A percentile compares a stretch with the other conserved stretches of the same genome.
Conservation (phyloP, 2,113 vertebrate species). For the Bombycilla garrulus region DNA sequence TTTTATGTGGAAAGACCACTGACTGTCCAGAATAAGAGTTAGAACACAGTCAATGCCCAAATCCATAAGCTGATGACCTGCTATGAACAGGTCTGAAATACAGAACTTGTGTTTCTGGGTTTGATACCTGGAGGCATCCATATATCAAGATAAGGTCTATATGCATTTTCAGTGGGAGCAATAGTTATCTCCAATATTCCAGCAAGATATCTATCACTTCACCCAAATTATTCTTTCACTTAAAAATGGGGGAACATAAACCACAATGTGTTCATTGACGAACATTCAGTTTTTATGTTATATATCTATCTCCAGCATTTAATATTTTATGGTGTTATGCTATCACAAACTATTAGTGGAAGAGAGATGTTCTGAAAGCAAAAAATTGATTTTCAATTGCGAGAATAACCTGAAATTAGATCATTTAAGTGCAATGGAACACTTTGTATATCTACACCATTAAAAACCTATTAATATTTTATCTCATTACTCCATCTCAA, state of each 20-base stretch:
- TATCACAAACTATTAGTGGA: not conserved
- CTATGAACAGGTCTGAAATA: not conserved
- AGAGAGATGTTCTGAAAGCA: not conserved
- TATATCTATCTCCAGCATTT: not conserved
- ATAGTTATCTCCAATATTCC: not conserved
- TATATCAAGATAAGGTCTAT: not conserved
- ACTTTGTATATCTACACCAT: not conserved
- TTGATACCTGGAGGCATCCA: not conserved
- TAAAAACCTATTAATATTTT: slow-evolving; percentile 28
- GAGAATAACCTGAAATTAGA: not conserved
- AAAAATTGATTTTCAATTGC: not conserved
- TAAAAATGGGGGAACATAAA: not conserved
- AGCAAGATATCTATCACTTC: not conserved
- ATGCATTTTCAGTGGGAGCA: not conserved
- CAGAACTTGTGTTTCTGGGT: not conserved
- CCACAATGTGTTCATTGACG: not conserved
- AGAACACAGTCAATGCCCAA: not conserved
- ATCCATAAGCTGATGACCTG: not conserved
- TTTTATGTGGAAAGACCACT: not conserved
- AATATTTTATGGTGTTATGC: not conserved
- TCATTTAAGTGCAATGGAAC: not conserved
- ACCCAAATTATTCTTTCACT: not conserved
- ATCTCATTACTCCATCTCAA: not conserved
- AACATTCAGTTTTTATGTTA: not conserved
- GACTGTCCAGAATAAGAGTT: not conserved